phyloP scores from a whole-genome alignment of 2,888 invertebrate genomes.

The Aplocera efformata region DNA sequence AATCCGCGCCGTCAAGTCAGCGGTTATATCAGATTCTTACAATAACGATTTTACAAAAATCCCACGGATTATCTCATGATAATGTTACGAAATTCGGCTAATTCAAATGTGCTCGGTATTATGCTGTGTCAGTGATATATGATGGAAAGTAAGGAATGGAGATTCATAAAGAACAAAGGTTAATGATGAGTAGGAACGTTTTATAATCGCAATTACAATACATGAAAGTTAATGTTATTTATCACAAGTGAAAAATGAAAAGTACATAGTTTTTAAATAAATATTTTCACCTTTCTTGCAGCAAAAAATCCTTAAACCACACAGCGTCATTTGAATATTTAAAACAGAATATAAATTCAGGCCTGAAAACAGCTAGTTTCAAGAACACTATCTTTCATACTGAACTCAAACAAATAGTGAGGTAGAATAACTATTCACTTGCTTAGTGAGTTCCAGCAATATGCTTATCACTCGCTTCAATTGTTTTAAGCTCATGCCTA shows the following conservation, averaged over 20 bases:
- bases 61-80: conserved; percentile 25
- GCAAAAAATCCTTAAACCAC: conserved; percentile 54
- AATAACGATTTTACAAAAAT: conserved; percentile 17
- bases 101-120: conserved; percentile 18
- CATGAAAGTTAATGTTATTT: conserved; percentile 4
- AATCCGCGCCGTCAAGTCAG: conserved; percentile 25
- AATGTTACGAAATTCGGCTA: conserved; percentile 24
- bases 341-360: conserved; percentile 34
- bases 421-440: conserved; percentile 45
- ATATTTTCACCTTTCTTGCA: conserved; percentile 51
- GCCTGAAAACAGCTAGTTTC: conserved; percentile 54
- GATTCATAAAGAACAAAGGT: conserved; percentile 41
- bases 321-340: conserved; percentile 43
- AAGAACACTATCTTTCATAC: conserved; percentile 60
- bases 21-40: conserved; percentile 23
- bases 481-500: conserved; percentile 22
- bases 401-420: conserved; percentile 57
- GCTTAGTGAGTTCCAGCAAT: conserved; percentile 41
- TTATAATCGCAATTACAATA: conserved; percentile 8
- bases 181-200: conserved; percentile 31
- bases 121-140: conserved; percentile 35
- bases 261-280: conserved; percentile 12
- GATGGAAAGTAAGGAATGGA: conserved; percentile 19
- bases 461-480: conserved; percentile 57
- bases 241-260: background rate